These are phyloP conservation scores for Mesitornis unicolor DNA, from an alignment of 2,113 vertebrate genomes.

Conservation along the genomic window DNA sequence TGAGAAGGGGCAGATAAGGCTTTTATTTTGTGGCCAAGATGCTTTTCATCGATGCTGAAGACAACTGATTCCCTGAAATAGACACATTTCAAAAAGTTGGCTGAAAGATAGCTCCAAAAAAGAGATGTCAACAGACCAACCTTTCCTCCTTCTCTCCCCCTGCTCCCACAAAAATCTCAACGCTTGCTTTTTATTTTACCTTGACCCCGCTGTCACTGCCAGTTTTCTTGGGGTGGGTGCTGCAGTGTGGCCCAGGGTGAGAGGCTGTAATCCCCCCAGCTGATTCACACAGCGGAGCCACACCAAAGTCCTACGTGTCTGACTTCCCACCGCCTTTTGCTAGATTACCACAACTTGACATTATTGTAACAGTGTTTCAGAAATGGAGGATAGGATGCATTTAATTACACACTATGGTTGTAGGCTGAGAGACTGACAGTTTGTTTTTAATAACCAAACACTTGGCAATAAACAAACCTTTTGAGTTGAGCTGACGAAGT, in stretches of 20 bases:
- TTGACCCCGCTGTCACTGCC: neutral
- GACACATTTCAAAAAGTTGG: neutral
- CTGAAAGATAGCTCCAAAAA: neutral
- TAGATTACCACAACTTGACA: neutral
- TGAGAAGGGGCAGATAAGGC: neutral
- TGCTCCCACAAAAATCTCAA: neutral
- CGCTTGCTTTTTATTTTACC: neutral
- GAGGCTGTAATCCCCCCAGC: neutral
- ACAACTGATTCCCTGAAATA: neutral
- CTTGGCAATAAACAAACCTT: neutral
- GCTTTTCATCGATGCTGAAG: neutral
- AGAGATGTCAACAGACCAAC: neutral
- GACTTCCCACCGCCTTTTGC: neutral
- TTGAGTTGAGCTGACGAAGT: neutral
- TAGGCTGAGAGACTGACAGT: neutral
- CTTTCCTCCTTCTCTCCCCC: neutral
- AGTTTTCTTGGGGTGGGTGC: neutral
- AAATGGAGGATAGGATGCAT: neutral
- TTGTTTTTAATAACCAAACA: constrained; percentile 20
- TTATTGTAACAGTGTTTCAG: neutral
- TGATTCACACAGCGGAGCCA: rapidly evolving
- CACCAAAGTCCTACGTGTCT: neutral
- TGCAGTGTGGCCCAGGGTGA: rapidly evolving
- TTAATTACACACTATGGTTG: neutral
- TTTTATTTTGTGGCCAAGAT: neutral